Base-by-base conservation (phyloP, 2,888 invertebrate species). In the Phyllotreta cruciferae region DNA sequence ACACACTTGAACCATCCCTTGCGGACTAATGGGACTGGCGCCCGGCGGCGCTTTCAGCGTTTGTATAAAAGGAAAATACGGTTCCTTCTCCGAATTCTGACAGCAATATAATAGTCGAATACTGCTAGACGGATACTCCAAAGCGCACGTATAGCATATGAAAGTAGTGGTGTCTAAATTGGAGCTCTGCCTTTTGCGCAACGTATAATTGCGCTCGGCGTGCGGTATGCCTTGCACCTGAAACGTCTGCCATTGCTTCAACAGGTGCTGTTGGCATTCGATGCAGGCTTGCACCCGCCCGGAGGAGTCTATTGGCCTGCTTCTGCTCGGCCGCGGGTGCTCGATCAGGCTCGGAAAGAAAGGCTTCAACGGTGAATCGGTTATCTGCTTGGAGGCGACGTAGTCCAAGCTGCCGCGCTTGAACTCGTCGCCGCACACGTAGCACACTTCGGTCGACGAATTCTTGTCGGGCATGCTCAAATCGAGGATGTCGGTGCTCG, bases 391-490 rank as follows among this genome's bases (percentile, higher is more conserved):
- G 24, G 86, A 85, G 63, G 85, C 85, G 55, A 88, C 84, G 72
- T 91, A 90, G 76, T 88, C 88, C 35, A 94, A 85, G 69, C 93
- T 91, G 68, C 93, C 93, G 62, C 92, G 87, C 71, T 90, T 88
- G 81, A 90, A 92, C 81, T 94, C 93, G 79, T 93, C 93, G 13
- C 94, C 94, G 82, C 94, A 94, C 10, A 94, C 91, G 82, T 94
- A 94, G 81, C 93, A 93, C 56, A 94, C 93, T 82, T 94, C 93
- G 14, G 93, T 93, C 73, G 91, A 88, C 9, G 93, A 91, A 83
- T 94, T 94, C 84, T 94, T 94, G 82, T 94, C 94, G 8, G 94
- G 94, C 94, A 94, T 94, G 66, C 93, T 93, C 64, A 94, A 85
- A 83, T 94, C 94, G 65, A 94, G 84, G 74, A 93, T 93, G 79